A percentile compares a stretch with the other conserved stretches of the same genome.
These are phyloP conservation scores for Agrenia bidenticulata DNA, from an alignment of 2,888 invertebrate species.

Conservation along the genomic window DNA sequence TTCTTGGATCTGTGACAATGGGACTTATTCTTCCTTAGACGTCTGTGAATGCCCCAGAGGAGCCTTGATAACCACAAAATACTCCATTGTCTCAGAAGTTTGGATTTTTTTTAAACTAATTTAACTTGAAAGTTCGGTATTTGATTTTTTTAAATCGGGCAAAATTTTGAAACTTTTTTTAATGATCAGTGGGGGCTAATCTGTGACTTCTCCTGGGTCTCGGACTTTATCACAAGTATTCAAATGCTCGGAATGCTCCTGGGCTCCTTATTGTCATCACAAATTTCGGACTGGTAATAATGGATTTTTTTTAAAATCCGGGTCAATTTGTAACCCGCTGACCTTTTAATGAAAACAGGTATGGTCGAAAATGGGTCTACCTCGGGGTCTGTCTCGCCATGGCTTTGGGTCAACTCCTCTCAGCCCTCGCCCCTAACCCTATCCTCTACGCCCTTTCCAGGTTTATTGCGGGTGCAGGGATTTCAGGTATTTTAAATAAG, in stretches of 20 bases:
- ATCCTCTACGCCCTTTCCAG: constrained; percentile 36
- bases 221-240: constrained; percentile 43
- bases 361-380: constrained; percentile 38
- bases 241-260: constrained; percentile 47
- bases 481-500: constrained; percentile 30
- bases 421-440: constrained; percentile 30
- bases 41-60: constrained; percentile 29
- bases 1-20: constrained; percentile 26
- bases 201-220: constrained; percentile 38
- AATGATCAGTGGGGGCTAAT: constrained; percentile 45
- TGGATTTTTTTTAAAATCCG: neutral
- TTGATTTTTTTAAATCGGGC: no score
- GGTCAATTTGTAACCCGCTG: no score
- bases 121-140: no score
- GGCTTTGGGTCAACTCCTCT: constrained; percentile 31
- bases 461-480: constrained; percentile 40
- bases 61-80: neutral
- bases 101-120: no score
- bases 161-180: no score
- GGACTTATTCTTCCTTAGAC: neutral
- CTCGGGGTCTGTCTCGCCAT: constrained; percentile 38
- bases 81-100: constrained; percentile 32
- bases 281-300: constrained; percentile 39
- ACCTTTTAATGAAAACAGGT: constrained; percentile 21
- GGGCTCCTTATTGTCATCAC: constrained; percentile 28